A percentile compares a stretch with the other conserved stretches of the same genome.
phyloP scores from a whole-genome alignment of 2,888 invertebrate genomes.

The Napeogenes inachia region DNA sequence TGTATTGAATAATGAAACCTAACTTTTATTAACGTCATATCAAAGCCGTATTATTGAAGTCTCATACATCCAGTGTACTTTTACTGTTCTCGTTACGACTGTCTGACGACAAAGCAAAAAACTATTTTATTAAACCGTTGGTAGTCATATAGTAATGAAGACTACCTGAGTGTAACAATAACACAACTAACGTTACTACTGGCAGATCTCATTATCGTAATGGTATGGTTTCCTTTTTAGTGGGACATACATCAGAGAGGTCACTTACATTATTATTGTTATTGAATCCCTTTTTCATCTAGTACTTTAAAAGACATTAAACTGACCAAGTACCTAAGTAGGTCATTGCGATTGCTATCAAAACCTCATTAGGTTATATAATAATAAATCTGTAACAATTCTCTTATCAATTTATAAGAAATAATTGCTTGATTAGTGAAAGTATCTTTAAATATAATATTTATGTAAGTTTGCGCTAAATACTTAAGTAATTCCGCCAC shows the following conservation, averaged over 20 bases:
- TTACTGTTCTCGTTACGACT: background rate
- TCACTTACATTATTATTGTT: too few species aligned
- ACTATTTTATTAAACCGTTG: background rate
- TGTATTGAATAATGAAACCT: too few species aligned
- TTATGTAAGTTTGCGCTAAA: background rate
- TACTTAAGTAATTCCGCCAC: too few species aligned
- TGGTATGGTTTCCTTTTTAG: constrained; percentile 23
- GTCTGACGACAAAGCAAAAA: background rate
- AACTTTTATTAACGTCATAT: too few species aligned
- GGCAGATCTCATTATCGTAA: constrained; percentile 27
- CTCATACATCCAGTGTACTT: too few species aligned
- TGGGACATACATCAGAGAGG: background rate
- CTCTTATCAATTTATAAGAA: background rate
- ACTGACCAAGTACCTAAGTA: too few species aligned
- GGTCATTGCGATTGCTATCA: too few species aligned
- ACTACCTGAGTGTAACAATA: background rate
- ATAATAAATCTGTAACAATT: too few species aligned
- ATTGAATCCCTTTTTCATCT: too few species aligned
- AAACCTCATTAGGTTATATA: too few species aligned
- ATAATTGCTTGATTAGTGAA: background rate
- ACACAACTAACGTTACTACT: background rate
- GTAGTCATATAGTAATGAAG: background rate
- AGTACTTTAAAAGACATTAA: too few species aligned
- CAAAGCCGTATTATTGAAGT: too few species aligned
- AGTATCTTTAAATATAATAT: background rate